phyloP scores from a whole-genome alignment of 2,888 invertebrate species.

The Neoaliturus tenellus region DNA sequence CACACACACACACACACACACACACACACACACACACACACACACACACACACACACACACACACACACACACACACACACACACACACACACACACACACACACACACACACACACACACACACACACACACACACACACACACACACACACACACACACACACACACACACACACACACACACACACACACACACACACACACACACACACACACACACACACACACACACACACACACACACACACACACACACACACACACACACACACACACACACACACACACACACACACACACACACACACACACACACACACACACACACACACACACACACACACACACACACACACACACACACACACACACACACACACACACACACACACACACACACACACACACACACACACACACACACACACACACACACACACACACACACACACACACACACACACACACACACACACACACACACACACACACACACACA shows the following conservation, averaged over 20 bases:
- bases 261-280: conserved; percentile 48
- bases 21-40: conserved; percentile 45
- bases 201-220: conserved; percentile 48
- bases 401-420: conserved; percentile 52
- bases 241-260: conserved; percentile 48
- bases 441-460: conserved; percentile 52
- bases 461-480: conserved; percentile 52
- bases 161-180: conserved; percentile 48
- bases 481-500: conserved; percentile 52
- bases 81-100: conserved; percentile 52
- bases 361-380: conserved; percentile 52
- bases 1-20: conserved; percentile 45
- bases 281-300: conserved; percentile 38
- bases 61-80: conserved; percentile 52
- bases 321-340: conserved; percentile 52
- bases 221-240: conserved; percentile 46
- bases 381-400: conserved; percentile 52
- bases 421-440: conserved; percentile 52
- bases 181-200: conserved; percentile 43
- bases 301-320: conserved; percentile 52
- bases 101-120: conserved; percentile 41
- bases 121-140: conserved; percentile 45
- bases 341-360: conserved; percentile 52
- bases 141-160: conserved; percentile 48
- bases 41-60: conserved; percentile 52